Base-by-base conservation (phyloP, 1,140 invertebrate species). In the Ooceraea biroi region DNA sequence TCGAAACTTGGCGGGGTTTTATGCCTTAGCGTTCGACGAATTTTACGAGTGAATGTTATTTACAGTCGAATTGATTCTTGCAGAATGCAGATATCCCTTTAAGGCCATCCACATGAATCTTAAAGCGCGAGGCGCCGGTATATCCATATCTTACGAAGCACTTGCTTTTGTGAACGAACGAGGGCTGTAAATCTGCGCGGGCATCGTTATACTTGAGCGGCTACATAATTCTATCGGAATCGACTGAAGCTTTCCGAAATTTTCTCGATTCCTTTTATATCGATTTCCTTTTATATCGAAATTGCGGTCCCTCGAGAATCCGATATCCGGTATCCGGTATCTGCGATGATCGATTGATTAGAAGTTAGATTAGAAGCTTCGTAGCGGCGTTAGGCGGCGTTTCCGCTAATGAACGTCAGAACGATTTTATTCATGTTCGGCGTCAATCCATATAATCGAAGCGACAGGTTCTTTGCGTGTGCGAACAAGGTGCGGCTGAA, bases 11-110 rank as follows among this genome's bases (percentile, higher is more conserved):
- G 50, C 44, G 27, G 30, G 78, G 52, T 88, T 89, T 88, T 88
- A 89, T 19, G 25, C 14, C 27, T 25, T 1, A 3, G 46, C 44
- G 82, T 87, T 88, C 72, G 73, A 85, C 76, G 78, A 61, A 46
- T 65, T 89, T 89, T 89, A 89, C 87, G 87, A 89, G 84, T 74
- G 68, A 66, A 52, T 30, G 78, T 89, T 89, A 89, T 88, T 89
- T 89, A 89, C 87, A 74, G 78, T 74, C 87, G 78, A 58, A 88
- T 88, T 88, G 87, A 88, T 88, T 85, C 86, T 55, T 73, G 86
- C 66, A 30, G 72, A 87, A 87, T 73, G 69, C 76, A 41, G 85
- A 87, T 83, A 68, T 72, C 44, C 69, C 84, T 57, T 82, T 61
- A 48, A 82, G 76, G 65, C 58, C 61, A 52, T 86, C 61, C 78